These are phyloP conservation scores for Gracilinanus agilis DNA, from an alignment of 2,113 vertebrate genomes.

Conservation along the genomic window DNA sequence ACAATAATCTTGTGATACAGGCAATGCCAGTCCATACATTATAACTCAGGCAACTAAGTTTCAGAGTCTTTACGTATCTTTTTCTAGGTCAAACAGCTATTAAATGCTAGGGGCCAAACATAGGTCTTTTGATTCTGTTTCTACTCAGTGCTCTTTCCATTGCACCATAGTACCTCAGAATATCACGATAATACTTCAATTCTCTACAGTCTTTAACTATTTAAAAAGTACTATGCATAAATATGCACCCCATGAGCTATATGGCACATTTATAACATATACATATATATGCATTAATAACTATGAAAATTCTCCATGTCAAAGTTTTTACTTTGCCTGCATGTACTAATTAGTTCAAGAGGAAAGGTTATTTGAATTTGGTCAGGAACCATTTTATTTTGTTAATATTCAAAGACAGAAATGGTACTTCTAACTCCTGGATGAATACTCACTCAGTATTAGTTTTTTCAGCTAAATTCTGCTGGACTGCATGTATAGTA, in stretches of 20 bases:
- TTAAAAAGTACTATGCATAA: neutral
- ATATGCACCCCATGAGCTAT: neutral
- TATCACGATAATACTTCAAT: neutral
- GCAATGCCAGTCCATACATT: neutral
- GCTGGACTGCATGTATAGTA: neutral
- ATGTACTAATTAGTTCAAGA: neutral
- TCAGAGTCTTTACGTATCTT: neutral
- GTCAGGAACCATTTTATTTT: neutral
- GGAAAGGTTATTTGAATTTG: neutral
- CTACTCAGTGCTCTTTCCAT: neutral
- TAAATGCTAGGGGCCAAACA: neutral
- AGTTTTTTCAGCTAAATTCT: neutral
- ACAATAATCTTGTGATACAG: neutral
- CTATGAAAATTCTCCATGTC: neutral
- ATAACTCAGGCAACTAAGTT: neutral
- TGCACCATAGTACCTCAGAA: neutral
- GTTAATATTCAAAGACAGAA: neutral
- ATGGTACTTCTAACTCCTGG: neutral
- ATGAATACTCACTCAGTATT: neutral
- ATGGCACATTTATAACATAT: neutral
- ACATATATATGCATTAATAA: neutral
- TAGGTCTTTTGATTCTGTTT: neutral
- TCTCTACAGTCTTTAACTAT: neutral
- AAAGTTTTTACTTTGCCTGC: neutral
- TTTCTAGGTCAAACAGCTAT: neutral